Evolutionary conservation across 2,113 vertebrate genomes (phyloP).

Genomic region (Dryoscopus gambensis): DNA sequence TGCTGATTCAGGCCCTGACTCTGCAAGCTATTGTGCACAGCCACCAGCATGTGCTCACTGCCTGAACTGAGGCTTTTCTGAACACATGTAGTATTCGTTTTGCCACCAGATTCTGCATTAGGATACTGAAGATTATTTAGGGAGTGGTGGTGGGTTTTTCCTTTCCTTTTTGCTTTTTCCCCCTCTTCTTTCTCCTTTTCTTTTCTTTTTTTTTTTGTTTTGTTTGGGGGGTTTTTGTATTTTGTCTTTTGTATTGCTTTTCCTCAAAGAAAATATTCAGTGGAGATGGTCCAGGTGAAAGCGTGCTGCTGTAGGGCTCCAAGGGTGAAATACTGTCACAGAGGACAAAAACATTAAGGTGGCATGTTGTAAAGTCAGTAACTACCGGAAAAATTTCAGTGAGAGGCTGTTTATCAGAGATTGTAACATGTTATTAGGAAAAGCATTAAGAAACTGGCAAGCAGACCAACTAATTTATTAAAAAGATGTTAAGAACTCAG

Average conservation of each 20-base stretch:
- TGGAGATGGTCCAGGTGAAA: not conserved
- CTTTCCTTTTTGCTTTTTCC: accelerated
- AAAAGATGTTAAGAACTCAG: not conserved
- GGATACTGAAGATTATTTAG: not conserved
- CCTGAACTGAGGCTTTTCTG: not conserved
- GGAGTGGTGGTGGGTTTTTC: not conserved
- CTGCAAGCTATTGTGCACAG: not conserved
- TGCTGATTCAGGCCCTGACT: not conserved
- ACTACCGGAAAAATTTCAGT: not conserved
- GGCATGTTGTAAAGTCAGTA: not conserved
- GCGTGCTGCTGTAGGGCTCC: not conserved
- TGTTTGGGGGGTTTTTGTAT: accelerated
- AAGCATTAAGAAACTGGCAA: not conserved
- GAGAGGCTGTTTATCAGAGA: not conserved
- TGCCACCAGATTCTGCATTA: not conserved
- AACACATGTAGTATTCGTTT: not conserved
- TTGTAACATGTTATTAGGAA: not conserved
- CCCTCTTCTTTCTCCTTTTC: not conserved
- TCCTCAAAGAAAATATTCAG: not conserved
- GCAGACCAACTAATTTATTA: not conserved
- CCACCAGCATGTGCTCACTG: not conserved
- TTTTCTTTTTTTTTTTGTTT: accelerated
- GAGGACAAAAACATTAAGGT: not conserved
- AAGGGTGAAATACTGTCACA: not conserved
- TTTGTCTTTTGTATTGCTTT: not conserved